phyloP scores from a whole-genome alignment of 2,888 invertebrate genomes.

The Eupithecia dodoneata region DNA sequence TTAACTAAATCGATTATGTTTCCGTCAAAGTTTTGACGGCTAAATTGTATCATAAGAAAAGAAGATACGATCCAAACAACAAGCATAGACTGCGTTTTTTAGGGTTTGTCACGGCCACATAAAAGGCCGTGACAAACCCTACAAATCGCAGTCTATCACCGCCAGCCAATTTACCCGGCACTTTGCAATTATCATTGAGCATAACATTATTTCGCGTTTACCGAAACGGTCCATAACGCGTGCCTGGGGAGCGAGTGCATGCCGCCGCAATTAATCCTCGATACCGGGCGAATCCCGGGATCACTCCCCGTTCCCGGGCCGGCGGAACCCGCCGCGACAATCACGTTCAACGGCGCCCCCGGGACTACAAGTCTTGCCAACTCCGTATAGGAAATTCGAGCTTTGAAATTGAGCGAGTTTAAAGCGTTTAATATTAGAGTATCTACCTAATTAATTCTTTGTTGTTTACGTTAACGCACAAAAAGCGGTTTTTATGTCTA shows the following conservation, averaged over 20 bases:
- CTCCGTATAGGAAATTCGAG: constrained; percentile 37
- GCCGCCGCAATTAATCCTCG: constrained; percentile 77
- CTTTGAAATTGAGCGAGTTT: constrained; percentile 27
- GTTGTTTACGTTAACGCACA: not conserved
- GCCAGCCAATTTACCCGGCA: constrained; percentile 38
- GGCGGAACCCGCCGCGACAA: constrained; percentile 73
- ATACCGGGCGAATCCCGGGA: constrained; percentile 43
- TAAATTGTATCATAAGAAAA: not conserved
- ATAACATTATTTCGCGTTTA: constrained; percentile 79
- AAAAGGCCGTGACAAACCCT: constrained; percentile 1
- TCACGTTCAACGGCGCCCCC: constrained; percentile 75
- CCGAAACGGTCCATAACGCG: constrained; percentile 73
- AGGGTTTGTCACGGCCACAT: too few species aligned
- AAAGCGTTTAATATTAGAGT: constrained; percentile 18
- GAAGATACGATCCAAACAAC: constrained; percentile 2
- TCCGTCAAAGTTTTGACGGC: not conserved
- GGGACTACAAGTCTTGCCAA: constrained; percentile 79
- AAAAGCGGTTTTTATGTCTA: not conserved
- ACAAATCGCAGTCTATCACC: constrained; percentile 10
- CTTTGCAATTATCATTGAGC: constrained; percentile 68
- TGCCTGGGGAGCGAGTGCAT: constrained; percentile 74
- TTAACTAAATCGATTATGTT: not conserved
- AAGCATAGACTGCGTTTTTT: too few species aligned
- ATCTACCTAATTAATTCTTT: constrained; percentile 8
- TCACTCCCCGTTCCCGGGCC: constrained; percentile 41